Percentiles rank a stretch among this genome's conserved stretches.
Evolutionary conservation across 2,797 vertebrate genomes (phyloP).

Genomic region (Epinephelus awoara): DNA sequence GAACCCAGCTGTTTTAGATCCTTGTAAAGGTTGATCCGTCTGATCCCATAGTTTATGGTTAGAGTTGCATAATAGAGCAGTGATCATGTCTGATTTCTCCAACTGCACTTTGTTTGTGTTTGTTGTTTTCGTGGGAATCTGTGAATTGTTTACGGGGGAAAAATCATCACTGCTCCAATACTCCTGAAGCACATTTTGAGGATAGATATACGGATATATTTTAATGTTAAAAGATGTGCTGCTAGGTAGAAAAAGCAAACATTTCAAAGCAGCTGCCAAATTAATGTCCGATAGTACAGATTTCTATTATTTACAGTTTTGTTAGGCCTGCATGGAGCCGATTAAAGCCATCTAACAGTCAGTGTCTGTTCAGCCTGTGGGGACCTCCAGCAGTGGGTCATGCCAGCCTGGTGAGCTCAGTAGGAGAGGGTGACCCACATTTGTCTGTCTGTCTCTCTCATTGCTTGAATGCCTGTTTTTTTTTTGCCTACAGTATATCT

Average conservation of each 20-base stretch:
- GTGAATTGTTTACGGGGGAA: background rate
- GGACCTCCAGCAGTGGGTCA: constrained; percentile 52
- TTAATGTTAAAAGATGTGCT: constrained; percentile 6
- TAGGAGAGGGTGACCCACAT: constrained; percentile 46
- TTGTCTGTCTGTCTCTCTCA: constrained; percentile 29
- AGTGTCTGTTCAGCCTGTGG: constrained; percentile 23
- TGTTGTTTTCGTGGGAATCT: background rate
- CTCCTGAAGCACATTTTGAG: background rate
- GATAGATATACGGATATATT: constrained; percentile 9
- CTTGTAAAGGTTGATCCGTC: background rate
- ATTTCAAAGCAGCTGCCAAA: constrained; percentile 26
- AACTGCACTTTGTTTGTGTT: background rate
- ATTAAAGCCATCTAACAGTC: constrained; percentile 41
- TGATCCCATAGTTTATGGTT: constrained; percentile 3
- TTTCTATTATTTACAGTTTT: constrained; percentile 7
- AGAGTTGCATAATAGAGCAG: background rate
- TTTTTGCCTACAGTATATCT: background rate
- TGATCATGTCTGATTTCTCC: background rate
- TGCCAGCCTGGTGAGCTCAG: constrained; percentile 24
- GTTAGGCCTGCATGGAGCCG: constrained; percentile 32
- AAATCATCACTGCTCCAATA: background rate
- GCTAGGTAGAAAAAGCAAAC: background rate
- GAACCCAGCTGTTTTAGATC: background rate
- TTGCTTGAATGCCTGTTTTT: constrained; percentile 6
- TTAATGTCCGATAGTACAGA: background rate